Conservation (phyloP, 2,888 invertebrate genomes). For the Acleris sparsana region DNA sequence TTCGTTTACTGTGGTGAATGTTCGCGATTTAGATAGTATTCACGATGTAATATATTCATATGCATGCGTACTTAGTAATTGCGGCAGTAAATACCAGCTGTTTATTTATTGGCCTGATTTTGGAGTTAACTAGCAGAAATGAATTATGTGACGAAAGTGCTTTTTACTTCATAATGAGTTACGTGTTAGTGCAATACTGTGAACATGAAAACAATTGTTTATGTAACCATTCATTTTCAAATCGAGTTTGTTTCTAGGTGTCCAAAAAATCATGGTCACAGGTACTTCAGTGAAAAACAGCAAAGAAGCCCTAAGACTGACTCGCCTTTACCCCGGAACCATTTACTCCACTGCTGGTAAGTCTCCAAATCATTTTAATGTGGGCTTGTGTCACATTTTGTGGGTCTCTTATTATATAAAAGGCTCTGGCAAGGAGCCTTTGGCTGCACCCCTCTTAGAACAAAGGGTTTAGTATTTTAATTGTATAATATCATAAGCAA, state of each 20-base stretch:
- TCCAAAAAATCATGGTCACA: slow-evolving; percentile 97
- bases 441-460: no score
- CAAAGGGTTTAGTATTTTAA: no score
- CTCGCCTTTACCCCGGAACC: slow-evolving; percentile 94
- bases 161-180: slow-evolving; percentile 9
- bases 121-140: slow-evolving; percentile 28
- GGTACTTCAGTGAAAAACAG: slow-evolving; percentile 95
- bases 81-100: slow-evolving; percentile 27
- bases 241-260: slow-evolving; percentile 82
- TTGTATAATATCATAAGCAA: no score
- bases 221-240: slow-evolving; percentile 21
- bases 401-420: no score
- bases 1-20: slow-evolving; percentile 16
- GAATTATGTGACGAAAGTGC: slow-evolving; percentile 19
- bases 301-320: slow-evolving; percentile 94
- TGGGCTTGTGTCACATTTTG: no score
- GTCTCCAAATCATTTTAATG: slow-evolving; percentile 17
- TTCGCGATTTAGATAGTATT: slow-evolving; percentile 7
- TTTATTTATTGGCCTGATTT: slow-evolving; percentile 32
- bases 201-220: neutral
- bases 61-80: slow-evolving; percentile 23
- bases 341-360: slow-evolving; percentile 95
- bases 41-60: slow-evolving; percentile 28
- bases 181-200: neutral
- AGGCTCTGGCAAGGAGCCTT: no score